A percentile compares a stretch with the other conserved stretches of the same genome.
These are phyloP conservation scores for Acestrorhynchus altus DNA, from an alignment of 2,797 vertebrate species.

Conservation along the genomic window DNA sequence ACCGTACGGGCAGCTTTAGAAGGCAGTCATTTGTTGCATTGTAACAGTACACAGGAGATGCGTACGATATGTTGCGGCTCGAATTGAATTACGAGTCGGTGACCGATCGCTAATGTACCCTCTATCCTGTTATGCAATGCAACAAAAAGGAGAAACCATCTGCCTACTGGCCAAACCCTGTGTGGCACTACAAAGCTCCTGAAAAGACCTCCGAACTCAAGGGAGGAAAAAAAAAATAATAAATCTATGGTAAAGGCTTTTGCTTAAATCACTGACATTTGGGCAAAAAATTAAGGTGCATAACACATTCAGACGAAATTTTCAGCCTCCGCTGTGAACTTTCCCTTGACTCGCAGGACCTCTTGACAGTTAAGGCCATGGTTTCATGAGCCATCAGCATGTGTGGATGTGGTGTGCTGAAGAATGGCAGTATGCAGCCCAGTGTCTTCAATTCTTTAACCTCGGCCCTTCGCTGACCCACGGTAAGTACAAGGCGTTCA, in stretches of 20 bases:
- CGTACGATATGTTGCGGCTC: conserved; percentile 61
- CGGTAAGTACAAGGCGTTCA: conserved; percentile 6
- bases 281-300: conserved; percentile 55
- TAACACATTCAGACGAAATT: conserved; percentile 40
- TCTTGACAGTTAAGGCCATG: conserved; percentile 34
- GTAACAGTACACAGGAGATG: conserved; percentile 72
- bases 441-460: conserved; percentile 3
- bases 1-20: conserved; percentile 70
- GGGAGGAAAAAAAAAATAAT: conserved; percentile 1
- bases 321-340: conserved; percentile 22
- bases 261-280: conserved; percentile 34
- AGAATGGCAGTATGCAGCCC: conserved; percentile 15
- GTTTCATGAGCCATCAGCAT: conserved; percentile 36
- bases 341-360: conserved; percentile 17
- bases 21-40: conserved; percentile 75
- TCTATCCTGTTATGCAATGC: conserved; percentile 65
- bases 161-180: conserved; percentile 71
- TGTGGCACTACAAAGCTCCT: conserved; percentile 58
- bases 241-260: conserved; percentile 26
- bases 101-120: conserved; percentile 70
- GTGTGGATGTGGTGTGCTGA: conserved; percentile 22
- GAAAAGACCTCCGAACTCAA: conserved; percentile 22
- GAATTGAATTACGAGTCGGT: conserved; percentile 70
- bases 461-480: background rate
- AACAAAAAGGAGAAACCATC: conserved; percentile 61